Evolutionary conservation across 2,888 invertebrate species (phyloP).

Genomic region (Balanococcus diminutus): DNA sequence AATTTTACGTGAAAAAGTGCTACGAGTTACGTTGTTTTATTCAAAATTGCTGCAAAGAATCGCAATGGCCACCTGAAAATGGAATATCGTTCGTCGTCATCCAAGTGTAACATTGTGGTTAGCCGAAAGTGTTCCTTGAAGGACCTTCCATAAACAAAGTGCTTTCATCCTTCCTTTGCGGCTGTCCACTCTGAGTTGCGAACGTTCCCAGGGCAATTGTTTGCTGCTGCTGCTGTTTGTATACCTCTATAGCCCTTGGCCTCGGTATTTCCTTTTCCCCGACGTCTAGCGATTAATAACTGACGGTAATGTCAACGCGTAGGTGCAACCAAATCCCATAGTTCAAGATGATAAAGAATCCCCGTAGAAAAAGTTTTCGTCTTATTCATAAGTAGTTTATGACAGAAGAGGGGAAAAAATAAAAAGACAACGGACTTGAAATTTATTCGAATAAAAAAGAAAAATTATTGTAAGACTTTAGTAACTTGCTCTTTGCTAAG

Average conservation of each 20-base stretch:
- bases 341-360: not conserved
- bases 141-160: not conserved
- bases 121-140: conserved; percentile 16
- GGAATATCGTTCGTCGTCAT: conserved; percentile 4
- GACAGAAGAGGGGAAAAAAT: not conserved
- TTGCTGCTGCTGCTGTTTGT: not conserved
- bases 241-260: not conserved
- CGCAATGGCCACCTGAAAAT: conserved; percentile 12
- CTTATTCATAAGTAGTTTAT: not conserved
- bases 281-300: not conserved
- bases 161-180: conserved; percentile 24
- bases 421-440: not conserved
- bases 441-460: conserved; percentile 6
- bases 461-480: too few species aligned
- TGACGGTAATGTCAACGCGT: conserved; percentile 11
- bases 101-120: conserved; percentile 25
- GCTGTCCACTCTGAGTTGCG: not conserved
- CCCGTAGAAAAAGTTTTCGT: not conserved
- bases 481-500: too few species aligned
- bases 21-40: not conserved
- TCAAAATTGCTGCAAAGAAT: not conserved
- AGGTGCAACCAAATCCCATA: not conserved
- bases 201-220: not conserved
- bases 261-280: not conserved
- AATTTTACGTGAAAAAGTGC: too few species aligned